Evolutionary conservation across 2,888 invertebrate genomes (phyloP).

Genomic region (Oxyscelio sp.): DNA sequence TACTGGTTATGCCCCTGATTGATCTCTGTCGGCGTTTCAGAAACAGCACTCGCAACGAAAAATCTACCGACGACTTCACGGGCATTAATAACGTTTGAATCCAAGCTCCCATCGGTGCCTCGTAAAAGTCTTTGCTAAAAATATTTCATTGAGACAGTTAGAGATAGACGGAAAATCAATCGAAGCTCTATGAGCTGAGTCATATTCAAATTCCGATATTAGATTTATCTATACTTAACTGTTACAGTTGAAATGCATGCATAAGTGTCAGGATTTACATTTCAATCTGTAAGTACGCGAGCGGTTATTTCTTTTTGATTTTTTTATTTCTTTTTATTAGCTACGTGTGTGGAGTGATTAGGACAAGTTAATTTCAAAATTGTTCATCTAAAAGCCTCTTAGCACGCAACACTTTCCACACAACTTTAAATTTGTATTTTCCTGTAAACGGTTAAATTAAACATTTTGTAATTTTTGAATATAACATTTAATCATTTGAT

Average conservation of each 20-base stretch:
- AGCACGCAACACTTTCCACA: too few species aligned
- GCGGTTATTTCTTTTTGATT: too few species aligned
- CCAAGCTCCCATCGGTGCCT: slow-evolving; percentile 66
- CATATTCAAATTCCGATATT: slow-evolving; percentile 20
- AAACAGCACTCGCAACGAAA: slow-evolving; percentile 73
- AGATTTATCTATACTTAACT: slow-evolving; percentile 51
- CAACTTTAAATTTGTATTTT: too few species aligned
- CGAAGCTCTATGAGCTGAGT: slow-evolving; percentile 37
- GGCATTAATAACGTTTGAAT: slow-evolving; percentile 84
- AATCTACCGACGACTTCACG: slow-evolving; percentile 80
- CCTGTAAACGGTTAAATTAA: too few species aligned
- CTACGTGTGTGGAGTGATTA: too few species aligned
- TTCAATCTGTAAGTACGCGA: slow-evolving; percentile 36
- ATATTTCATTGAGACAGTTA: slow-evolving; percentile 60
- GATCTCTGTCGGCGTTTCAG: slow-evolving; percentile 82
- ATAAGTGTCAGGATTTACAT: slow-evolving; percentile 33
- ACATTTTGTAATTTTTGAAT: too few species aligned
- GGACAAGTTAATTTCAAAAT: too few species aligned
- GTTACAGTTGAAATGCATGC: slow-evolving; percentile 42
- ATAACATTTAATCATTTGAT: too few species aligned
- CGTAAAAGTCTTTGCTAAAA: slow-evolving; percentile 60
- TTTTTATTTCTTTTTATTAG: too few species aligned
- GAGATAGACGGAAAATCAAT: slow-evolving; percentile 51
- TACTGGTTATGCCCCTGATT: slow-evolving; percentile 89
- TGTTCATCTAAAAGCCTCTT: too few species aligned